Evolutionary conservation across 92 coral and sea anemone species (phyloP), one percentile per base, ranked within the genome.

Genomic region (Actinostola sp.): DNA sequence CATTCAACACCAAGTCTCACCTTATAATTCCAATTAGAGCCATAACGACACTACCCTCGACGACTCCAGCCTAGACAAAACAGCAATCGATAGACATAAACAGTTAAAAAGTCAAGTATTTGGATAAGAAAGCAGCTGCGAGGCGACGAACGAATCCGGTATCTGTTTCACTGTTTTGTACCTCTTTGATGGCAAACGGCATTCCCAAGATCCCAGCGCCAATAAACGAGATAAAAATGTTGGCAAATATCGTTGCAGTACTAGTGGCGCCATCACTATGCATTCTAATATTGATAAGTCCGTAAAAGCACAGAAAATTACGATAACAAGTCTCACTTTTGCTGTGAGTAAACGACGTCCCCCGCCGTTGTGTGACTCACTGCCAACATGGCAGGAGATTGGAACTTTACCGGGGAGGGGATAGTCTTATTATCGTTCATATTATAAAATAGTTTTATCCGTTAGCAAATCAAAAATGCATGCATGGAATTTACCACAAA

Each of bases 161-260:
- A n/a, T n/a, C n/a, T n/a, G n/a, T n/a, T n/a, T 24, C 25, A n/a
- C n/a, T n/a, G n/a, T n/a, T 21, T 41, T 67, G 15, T 71, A 95
- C 99, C 96, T 92, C 99, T 77, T 77, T 92, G 69, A 95, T 92
- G 31, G 99, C 99, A 64, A 78, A 93, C 19, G 99, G 99, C 85
- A 95, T 90, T 58, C 99, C 99, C 63, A 95, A 83, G 63, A 95
- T 88, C 69, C 99, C 99, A 67, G 99, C 99, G 60, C 99, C 99
- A 79, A 95, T 95, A 66, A 92, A 95, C 38, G 99, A 86, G 66
- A 95, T 95, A 48, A 95, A 95, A 71, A 95, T 83, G 63, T 95
- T 95, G 49, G 97, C 99, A 76, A 95, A 92, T 48, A 95, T 95
- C 66, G 94, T 95, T 54, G 93, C 82, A 31, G 86, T 74, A 84